phyloP scores from a whole-genome alignment of 2,113 vertebrate species.

The Coptodon bakossiorum region DNA sequence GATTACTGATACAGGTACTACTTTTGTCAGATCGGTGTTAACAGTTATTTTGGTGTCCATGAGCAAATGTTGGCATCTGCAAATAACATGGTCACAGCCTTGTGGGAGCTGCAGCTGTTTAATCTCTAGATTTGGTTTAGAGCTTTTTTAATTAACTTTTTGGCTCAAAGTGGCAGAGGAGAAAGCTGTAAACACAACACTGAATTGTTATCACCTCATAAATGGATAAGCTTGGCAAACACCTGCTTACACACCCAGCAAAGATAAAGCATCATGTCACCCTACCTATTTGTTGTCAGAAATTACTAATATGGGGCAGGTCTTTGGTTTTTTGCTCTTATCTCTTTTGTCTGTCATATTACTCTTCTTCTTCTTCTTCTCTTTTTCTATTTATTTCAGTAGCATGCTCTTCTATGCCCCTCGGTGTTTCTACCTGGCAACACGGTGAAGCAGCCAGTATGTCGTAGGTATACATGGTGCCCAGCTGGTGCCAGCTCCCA shows the following conservation, averaged over 20 bases:
- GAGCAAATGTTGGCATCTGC: not conserved
- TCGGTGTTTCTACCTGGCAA: conserved; percentile 81
- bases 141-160: not conserved
- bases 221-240: not conserved
- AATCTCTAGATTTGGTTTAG: not conserved
- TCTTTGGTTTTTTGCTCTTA: not conserved
- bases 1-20: not conserved
- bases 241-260: not conserved
- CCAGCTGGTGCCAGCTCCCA: conserved; percentile 98
- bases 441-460: conserved; percentile 96
- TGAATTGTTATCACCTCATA: not conserved
- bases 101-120: not conserved
- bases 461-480: conserved; percentile 98
- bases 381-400: not conserved
- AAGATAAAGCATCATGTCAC: not conserved
- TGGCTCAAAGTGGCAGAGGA: not conserved
- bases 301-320: not conserved
- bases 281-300: not conserved
- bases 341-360: not conserved
- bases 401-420: not conserved
- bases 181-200: not conserved
- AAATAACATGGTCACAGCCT: not conserved
- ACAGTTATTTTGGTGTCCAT: not conserved
- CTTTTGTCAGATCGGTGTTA: not conserved
- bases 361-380: not conserved